These are phyloP conservation scores for Calameuta pallipes DNA, from an alignment of 2,888 invertebrate species.

Conservation along the genomic window DNA sequence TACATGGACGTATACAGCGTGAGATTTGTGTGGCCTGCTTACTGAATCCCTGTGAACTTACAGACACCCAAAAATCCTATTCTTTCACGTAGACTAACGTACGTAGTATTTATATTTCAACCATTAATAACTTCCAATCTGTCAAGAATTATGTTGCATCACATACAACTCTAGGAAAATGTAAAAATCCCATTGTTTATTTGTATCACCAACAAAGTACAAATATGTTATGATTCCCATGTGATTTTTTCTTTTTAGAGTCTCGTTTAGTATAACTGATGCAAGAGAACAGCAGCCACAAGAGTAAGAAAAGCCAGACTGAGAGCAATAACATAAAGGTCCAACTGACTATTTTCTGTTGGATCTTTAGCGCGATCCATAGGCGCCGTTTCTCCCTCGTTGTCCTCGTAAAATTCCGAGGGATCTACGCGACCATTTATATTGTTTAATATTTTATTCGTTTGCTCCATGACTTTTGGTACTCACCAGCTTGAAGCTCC, in stretches of 20 bases:
- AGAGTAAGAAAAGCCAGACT: constrained; percentile 74
- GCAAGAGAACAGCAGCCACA: constrained; percentile 73
- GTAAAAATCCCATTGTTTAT: neutral
- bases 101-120: neutral
- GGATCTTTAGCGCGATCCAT: constrained; percentile 69
- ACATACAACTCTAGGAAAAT: neutral
- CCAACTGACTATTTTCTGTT: constrained; percentile 72
- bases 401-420: constrained; percentile 62
- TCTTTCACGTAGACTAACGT: neutral
- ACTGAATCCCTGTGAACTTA: neutral
- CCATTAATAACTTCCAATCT: neutral
- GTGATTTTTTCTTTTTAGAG: neutral
- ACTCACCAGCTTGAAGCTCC: constrained; percentile 82
- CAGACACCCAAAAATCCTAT: neutral
- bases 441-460: neutral
- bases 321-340: constrained; percentile 71
- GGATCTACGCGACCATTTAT: constrained; percentile 53
- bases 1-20: neutral
- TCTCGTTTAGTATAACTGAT: constrained; percentile 58
- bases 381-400: constrained; percentile 65
- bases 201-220: neutral
- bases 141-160: neutral
- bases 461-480: neutral
- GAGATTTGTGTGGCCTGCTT: neutral
- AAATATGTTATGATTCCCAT: neutral